Conservation (phyloP, 2,113 vertebrate species). For the Siniperca knerii region DNA sequence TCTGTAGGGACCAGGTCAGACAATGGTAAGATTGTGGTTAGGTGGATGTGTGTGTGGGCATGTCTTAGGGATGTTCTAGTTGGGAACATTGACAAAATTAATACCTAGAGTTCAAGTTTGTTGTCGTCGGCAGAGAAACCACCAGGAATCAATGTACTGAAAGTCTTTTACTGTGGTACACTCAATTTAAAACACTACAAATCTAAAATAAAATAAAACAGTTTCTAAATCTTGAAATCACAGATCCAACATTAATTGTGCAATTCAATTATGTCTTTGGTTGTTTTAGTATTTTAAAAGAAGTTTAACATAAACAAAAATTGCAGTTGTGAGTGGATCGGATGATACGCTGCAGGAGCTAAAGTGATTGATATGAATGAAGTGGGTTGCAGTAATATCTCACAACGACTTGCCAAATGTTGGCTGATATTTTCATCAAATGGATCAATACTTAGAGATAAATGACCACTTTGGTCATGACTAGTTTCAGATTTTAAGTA, state of each 20-base stretch:
- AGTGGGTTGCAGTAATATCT: neutral
- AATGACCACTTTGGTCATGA: neutral
- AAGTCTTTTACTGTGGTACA: neutral
- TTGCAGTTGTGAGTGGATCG: neutral
- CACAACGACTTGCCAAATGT: neutral
- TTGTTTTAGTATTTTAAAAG: neutral
- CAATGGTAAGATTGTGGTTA: slow-evolving; percentile 89
- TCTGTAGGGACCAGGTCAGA: slow-evolving; percentile 91
- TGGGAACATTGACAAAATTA: neutral
- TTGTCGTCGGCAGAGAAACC: neutral
- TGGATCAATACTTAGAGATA: neutral
- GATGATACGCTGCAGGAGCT: neutral
- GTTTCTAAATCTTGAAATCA: neutral
- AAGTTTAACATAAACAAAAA: neutral
- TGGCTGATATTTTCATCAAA: neutral
- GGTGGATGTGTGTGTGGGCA: slow-evolving; percentile 46
- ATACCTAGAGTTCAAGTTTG: neutral
- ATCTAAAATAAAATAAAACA: neutral
- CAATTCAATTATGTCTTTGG: neutral
- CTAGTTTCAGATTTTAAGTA: neutral
- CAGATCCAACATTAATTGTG: neutral
- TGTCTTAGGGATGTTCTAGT: slow-evolving; percentile 62
- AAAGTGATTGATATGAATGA: neutral
- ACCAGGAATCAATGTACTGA: neutral
- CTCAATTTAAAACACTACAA: neutral